Evolutionary conservation across 2,113 vertebrate genomes (phyloP).

Genomic region (Natator depressus): DNA sequence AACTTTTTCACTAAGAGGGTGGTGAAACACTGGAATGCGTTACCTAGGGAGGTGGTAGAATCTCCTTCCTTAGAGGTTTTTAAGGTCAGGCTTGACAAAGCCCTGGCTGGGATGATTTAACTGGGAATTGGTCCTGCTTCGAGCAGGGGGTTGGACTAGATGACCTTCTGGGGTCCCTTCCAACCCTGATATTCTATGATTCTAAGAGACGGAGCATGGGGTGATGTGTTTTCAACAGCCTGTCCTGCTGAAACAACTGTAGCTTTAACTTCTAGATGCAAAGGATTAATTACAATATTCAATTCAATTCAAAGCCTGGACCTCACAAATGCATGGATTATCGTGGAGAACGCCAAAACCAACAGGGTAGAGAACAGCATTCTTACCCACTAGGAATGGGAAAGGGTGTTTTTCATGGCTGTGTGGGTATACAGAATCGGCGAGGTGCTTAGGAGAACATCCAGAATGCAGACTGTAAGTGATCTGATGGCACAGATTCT

Average conservation of each 20-base stretch:
- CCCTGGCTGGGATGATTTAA: too few species aligned
- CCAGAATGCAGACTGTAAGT: not conserved
- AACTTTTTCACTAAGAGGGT: too few species aligned
- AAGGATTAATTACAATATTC: not conserved
- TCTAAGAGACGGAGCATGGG: not conserved
- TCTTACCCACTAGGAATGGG: not conserved
- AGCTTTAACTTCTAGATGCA: not conserved
- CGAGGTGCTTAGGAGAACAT: not conserved
- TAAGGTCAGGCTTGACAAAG: too few species aligned
- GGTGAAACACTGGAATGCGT: too few species aligned
- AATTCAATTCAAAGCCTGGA: not conserved
- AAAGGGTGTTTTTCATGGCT: not conserved
- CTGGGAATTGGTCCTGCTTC: too few species aligned
- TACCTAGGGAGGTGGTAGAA: too few species aligned
- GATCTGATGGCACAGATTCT: not conserved
- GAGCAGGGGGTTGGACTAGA: too few species aligned
- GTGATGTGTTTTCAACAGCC: not conserved
- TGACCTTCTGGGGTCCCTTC: too few species aligned
- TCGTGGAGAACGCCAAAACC: not conserved
- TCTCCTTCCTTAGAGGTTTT: too few species aligned
- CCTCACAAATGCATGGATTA: rapidly evolving
- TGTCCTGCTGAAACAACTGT: not conserved
- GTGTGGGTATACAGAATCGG: rapidly evolving
- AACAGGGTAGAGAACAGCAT: not conserved
- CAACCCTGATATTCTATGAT: too few species aligned